Percentiles rank a stretch among this genome's conserved stretches.
Evolutionary conservation across 2,113 vertebrate species (phyloP).

Genomic region (Terrapene triunguis): DNA sequence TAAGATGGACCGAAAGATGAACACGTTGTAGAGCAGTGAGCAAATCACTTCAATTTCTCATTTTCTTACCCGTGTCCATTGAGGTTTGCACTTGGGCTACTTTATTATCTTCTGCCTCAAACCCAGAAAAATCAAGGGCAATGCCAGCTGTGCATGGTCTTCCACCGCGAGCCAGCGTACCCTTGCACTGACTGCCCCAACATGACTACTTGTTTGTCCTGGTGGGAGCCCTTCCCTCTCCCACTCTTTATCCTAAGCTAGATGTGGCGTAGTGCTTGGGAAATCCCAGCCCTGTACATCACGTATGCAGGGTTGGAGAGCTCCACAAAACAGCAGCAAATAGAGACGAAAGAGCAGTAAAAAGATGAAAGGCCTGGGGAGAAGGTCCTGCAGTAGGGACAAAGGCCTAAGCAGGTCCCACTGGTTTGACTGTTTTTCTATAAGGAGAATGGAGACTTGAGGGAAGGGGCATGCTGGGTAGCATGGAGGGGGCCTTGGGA

Average conservation of each 20-base stretch:
- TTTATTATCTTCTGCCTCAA: background rate
- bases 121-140: accelerated
- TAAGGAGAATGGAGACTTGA: background rate
- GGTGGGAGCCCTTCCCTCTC: background rate
- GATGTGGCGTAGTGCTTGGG: background rate
- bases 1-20: background rate
- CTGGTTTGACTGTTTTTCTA: background rate
- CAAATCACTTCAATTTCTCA: background rate
- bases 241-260: background rate
- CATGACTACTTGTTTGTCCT: background rate
- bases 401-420: background rate
- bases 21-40: background rate
- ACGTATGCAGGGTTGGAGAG: background rate
- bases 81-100: background rate
- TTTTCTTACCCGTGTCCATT: accelerated
- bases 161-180: background rate
- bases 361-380: background rate
- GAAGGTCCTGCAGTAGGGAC: background rate
- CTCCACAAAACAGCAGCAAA: background rate
- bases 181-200: background rate
- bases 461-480: background rate
- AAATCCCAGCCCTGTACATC: background rate
- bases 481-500: background rate
- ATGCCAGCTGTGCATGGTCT: background rate
- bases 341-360: background rate